Evolutionary conservation across 2,797 vertebrate genomes (phyloP), one percentile per base, ranked within the genome.

Genomic region (Notolabrus celidotus): DNA sequence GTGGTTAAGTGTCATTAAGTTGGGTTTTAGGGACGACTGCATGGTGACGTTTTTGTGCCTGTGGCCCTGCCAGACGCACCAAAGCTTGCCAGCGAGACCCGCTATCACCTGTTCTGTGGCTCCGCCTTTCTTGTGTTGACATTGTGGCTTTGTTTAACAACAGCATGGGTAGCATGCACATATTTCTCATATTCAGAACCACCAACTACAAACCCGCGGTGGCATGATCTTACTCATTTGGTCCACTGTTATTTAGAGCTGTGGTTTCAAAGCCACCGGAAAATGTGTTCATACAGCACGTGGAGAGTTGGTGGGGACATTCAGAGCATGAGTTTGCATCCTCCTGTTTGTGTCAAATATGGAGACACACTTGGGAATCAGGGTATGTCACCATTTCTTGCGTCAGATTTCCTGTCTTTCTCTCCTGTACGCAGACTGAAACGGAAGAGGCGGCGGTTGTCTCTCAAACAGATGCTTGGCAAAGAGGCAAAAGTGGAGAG

Each of bases 321-420:
- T 22, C 38, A 15, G 31, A 25, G 49, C 6, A 52, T 60, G 73
- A 62, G 52, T 67, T 74, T 69, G 56, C 20, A 57, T 82, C 79
- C 64, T 78, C 55, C 11, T 55, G 17, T 71, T 62, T 63, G 71
- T 60, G 59, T 49, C 22, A 31, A 61, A 80, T 14, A 3, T 10
- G 51, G 52, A 65, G 50, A 52, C 54, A 31, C 22, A 46, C 60
- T 42, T 11, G 29, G 1, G 71, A 73, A 31, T 38, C 38, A 6
- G 61, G 7, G 38, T 50, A 33, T 64, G 80, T 73, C 75, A 47
- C 23, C 46, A 68, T 31, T n/a, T 78, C 64, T 77, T 85, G 76
- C 75, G 33, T 83, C 82, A 77, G 36, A 77, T 79, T 90, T 92
- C 90, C 89, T 88, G 83, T 81, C 70, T 88, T 86, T 92, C 83